Evolutionary conservation across 1,140 invertebrate genomes (phyloP).

Genomic region (Brachionus rubens): DNA sequence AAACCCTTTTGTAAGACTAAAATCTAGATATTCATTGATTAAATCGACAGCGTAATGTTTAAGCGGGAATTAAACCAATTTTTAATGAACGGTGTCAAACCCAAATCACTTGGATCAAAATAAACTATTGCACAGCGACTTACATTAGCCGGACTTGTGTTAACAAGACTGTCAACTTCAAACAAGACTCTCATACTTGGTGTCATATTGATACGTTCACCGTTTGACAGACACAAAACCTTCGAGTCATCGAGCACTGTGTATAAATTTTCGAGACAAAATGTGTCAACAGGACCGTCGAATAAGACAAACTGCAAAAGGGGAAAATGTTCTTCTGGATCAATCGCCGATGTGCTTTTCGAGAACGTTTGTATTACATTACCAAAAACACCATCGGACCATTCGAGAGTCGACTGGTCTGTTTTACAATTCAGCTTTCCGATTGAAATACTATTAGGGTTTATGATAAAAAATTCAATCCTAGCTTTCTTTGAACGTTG

Average conservation of each 20-base stretch:
- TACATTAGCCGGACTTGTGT: conserved; percentile 79
- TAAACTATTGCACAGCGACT: conserved; percentile 64
- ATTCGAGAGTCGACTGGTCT: conserved; percentile 75
- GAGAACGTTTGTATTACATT: conserved; percentile 20
- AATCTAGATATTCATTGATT: conserved; percentile 66
- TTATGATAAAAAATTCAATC: conserved; percentile 61
- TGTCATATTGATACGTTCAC: conserved; percentile 57
- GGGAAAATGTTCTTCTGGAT: not conserved
- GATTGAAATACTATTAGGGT: conserved; percentile 75
- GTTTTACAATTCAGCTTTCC: conserved; percentile 81
- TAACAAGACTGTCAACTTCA: conserved; percentile 73
- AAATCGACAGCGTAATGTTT: conserved; percentile 60
- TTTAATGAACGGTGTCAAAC: conserved; percentile 53
- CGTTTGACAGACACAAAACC: conserved; percentile 58
- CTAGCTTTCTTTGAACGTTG: conserved; percentile 1
- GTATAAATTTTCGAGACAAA: conserved; percentile 89
- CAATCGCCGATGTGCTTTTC: not conserved
- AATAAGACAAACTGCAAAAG: conserved; percentile 78
- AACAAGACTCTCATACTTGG: conserved; percentile 71
- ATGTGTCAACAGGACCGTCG: conserved; percentile 80
- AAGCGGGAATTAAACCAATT: conserved; percentile 57
- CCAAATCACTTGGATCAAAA: conserved; percentile 51
- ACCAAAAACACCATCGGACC: conserved; percentile 75
- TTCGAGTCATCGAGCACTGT: conserved; percentile 63
- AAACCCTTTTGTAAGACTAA: conserved; percentile 65